Evolutionary conservation across 2,113 vertebrate genomes (phyloP), one percentile per base, ranked within the genome.

Genomic region (Microcebus griseorufus): DNA sequence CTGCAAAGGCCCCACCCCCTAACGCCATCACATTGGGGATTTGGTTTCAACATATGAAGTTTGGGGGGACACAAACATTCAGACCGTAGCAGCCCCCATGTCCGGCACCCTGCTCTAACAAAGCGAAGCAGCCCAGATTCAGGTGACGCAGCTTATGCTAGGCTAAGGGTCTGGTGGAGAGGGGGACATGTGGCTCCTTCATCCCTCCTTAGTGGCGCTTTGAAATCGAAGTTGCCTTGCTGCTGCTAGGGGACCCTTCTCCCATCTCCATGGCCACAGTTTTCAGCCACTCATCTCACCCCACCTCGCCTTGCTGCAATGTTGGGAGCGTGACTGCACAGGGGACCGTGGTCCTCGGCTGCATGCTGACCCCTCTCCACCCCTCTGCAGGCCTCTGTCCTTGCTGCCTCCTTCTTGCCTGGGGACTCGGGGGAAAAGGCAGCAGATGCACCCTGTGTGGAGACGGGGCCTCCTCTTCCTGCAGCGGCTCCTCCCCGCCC

Each of bases 401-500:
- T 75, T 29, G 27, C 3, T 9, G 6, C 27, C 73, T 32, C 25
- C 62, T 64, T 29, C 42, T 45, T 75, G 14, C 37, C 11, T 11
- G 37, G 22, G 12, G 70, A 12, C 70, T 37, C 39, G 69, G n/a
- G 42, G 70, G 70, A 73, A 11, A 73, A 39, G 20, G 70, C 70
- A 37, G 70, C 23, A 72, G 70, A 14, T 23, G 70, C 37, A 12
- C 23, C 11, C 73, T 45, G 3, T 7, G 13, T 45, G 72, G 72
- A 29, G 72, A 27, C 25, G 25, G 72, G 42, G 3, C 42, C 14
- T 14, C 72, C 25, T 45, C 42, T 75, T 12, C 58, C 70, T 32
- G 27, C 20, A 32, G 60, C 17, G 4, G 6, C 48, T 23, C 0
- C 5, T 9, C 60, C 76, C 37, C n/a, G 6, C 1, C 17, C 16